A percentile compares a stretch with the other conserved stretches of the same genome.
Conservation (phyloP, 2,797 vertebrate genomes). For the Oreonectes daqikongensis region DNA sequence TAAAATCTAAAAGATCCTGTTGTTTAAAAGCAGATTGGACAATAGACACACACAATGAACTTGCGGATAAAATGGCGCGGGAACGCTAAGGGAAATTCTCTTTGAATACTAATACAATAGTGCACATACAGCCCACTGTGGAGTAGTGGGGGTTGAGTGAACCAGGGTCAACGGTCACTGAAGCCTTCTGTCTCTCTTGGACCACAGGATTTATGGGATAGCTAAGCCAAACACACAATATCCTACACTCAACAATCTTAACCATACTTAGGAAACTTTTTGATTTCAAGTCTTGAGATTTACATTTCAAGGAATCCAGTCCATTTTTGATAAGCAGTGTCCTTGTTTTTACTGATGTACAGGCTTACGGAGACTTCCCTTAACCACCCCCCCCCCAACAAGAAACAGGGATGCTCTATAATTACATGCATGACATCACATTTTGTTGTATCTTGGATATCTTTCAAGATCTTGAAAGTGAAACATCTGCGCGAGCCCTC, state of each 20-base stretch:
- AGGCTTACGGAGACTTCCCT: conserved; percentile 22
- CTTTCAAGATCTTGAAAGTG: conserved; percentile 54
- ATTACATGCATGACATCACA: conserved; percentile 75
- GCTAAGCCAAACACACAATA: conserved; percentile 42
- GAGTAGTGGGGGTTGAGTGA: conserved; percentile 75
- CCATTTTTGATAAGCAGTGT: background rate
- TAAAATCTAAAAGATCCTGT: background rate
- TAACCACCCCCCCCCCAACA: conserved; percentile 72
- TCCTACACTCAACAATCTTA: conserved; percentile 7
- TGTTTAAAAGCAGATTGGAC: background rate
- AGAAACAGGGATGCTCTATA: conserved; percentile 70
- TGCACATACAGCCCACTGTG: conserved; percentile 44
- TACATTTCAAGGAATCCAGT: background rate
- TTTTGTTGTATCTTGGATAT: conserved; percentile 69
- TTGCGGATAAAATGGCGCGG: conserved; percentile 30
- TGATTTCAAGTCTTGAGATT: background rate
- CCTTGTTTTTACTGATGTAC: background rate
- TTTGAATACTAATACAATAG: conserved; percentile 57
- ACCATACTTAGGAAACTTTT: conserved; percentile 7
- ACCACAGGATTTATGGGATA: conserved; percentile 67
- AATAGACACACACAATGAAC: conserved; percentile 1
- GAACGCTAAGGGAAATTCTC: conserved; percentile 55
- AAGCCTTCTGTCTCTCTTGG: conserved; percentile 81
- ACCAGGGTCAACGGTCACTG: conserved; percentile 82
- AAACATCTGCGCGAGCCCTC: conserved; percentile 64